phyloP scores from a whole-genome alignment of 2,888 invertebrate species.

The Gastrophysa polygoni region DNA sequence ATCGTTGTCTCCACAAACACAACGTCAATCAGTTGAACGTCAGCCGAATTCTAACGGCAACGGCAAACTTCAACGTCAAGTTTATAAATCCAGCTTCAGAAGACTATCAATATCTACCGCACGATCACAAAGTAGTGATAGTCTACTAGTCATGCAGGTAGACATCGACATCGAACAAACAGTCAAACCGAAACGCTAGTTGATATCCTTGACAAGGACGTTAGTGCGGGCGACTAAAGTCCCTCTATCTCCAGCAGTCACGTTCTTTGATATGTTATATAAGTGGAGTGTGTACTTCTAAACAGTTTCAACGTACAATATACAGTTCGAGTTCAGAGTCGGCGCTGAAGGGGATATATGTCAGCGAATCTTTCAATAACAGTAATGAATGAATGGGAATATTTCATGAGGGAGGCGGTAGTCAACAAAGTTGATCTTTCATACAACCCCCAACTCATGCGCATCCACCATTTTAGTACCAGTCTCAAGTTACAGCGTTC shows the following conservation, averaged over 20 bases:
- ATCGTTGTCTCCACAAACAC: too few relatives aligned
- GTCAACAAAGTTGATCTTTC: too few relatives aligned
- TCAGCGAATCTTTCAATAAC: too few relatives aligned
- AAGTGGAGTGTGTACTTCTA: background rate
- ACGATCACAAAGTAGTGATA: background rate
- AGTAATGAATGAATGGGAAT: too few relatives aligned
- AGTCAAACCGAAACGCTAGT: conserved; percentile 13
- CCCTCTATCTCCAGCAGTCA: conserved; percentile 25
- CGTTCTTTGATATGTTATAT: conserved; percentile 22
- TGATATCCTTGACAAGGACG: conserved; percentile 55
- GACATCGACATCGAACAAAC: background rate
- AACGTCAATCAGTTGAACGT: too few relatives aligned
- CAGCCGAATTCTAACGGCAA: too few relatives aligned
- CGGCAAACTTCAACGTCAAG: too few relatives aligned
- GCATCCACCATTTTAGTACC: too few relatives aligned
- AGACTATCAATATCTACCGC: background rate
- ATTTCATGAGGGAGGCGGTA: too few relatives aligned
- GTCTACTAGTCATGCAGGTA: background rate
- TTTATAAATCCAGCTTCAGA: background rate
- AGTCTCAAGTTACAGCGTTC: too few relatives aligned
- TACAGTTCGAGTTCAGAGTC: background rate
- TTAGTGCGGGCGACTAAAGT: conserved; percentile 48
- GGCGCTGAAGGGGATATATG: too few relatives aligned
- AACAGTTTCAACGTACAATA: background rate
- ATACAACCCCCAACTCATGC: too few relatives aligned